phyloP scores from a whole-genome alignment of 2,888 invertebrate species.

The Pantelozetes paolii region DNA sequence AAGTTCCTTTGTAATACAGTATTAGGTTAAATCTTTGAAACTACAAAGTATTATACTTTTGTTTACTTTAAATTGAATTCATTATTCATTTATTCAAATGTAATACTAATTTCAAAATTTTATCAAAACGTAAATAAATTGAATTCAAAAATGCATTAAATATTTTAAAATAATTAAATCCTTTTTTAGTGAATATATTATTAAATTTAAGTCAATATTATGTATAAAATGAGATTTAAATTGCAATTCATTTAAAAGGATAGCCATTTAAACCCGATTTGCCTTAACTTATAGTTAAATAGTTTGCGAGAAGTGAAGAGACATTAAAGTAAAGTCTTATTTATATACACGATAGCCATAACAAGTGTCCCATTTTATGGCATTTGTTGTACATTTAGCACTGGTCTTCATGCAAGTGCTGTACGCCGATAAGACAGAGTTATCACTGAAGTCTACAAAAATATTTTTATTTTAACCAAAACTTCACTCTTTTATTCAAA shows the following conservation, averaged over 20 bases:
- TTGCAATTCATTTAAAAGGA: background rate
- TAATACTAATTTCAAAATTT: no score
- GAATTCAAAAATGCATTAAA: no score
- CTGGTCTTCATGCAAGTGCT: constrained; percentile 8
- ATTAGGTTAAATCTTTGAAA: no score
- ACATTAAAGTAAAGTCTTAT: background rate
- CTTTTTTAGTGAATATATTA: no score
- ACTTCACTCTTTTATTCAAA: background rate
- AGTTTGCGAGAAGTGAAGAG: background rate
- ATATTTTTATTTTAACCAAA: constrained; percentile 13
- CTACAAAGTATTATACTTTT: no score
- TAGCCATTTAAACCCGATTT: background rate
- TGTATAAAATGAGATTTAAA: no score
- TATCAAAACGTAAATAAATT: no score
- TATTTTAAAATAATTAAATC: no score
- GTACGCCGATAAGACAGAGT: background rate
- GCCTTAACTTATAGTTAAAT: background rate
- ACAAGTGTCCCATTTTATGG: constrained; percentile 12
- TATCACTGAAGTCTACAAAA: background rate
- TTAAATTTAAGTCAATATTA: no score
- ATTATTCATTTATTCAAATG: no score
- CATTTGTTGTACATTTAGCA: background rate
- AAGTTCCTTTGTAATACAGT: no score
- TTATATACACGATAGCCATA: background rate
- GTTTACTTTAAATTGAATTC: no score